Conservation (phyloP, 2,888 invertebrate genomes). For the Acanthococcus lagerstroemiae region DNA sequence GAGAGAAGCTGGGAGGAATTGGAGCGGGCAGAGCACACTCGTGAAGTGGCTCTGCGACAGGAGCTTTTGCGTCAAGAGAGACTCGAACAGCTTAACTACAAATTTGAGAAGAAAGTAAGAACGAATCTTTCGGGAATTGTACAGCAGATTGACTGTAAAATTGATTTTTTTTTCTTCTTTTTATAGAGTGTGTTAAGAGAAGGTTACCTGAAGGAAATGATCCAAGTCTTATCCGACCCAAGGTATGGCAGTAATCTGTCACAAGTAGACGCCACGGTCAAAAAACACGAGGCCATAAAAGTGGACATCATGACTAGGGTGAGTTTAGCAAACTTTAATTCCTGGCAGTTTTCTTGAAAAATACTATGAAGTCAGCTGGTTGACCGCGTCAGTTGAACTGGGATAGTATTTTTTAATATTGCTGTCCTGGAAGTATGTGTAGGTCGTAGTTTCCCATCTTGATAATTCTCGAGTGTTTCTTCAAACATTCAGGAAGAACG, state of each 20-base stretch:
- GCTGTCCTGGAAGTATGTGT: background rate
- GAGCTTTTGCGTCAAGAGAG: conserved; percentile 86
- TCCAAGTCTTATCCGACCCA: conserved; percentile 83
- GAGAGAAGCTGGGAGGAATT: conserved; percentile 88
- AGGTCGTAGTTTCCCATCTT: background rate
- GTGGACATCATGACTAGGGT: conserved; percentile 87
- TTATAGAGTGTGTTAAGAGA: conserved; percentile 75
- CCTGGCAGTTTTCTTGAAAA: too few species aligned
- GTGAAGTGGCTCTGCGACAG: conserved; percentile 83
- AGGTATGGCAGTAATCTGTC: conserved; percentile 80
- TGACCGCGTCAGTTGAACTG: background rate
- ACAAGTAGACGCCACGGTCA: conserved; percentile 93
- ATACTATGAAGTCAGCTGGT: too few species aligned
- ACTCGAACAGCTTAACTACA: conserved; percentile 86
- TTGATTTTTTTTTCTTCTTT: background rate
- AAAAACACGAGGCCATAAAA: conserved; percentile 96
- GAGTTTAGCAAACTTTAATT: too few species aligned
- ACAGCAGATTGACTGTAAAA: background rate
- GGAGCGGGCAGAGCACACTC: conserved; percentile 85
- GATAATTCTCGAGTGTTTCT: background rate
- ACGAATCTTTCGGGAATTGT: too few species aligned
- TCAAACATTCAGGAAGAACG: conserved; percentile 60
- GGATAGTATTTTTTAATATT: background rate
- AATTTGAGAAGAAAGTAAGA: conserved; percentile 81
- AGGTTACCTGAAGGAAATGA: conserved; percentile 95